Conservation (phyloP, 2,113 vertebrate genomes). For the Dolichallabes microphthalmus region DNA sequence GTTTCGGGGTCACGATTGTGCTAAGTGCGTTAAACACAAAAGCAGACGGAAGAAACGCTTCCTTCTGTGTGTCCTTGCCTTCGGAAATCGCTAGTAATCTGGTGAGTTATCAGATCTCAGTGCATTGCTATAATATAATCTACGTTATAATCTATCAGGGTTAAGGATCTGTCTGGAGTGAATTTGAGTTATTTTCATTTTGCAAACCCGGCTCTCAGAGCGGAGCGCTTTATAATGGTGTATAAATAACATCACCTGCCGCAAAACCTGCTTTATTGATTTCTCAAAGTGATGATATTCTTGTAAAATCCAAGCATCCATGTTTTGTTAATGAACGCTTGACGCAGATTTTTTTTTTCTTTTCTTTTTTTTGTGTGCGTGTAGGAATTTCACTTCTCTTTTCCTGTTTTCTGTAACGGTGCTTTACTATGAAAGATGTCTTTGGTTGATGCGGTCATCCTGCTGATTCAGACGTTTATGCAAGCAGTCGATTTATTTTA, state of each 20-base stretch:
- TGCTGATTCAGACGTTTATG: constrained; percentile 3
- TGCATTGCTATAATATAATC: not conserved
- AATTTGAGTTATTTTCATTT: not conserved
- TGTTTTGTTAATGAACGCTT: not conserved
- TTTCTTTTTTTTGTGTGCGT: not conserved
- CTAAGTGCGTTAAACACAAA: not conserved
- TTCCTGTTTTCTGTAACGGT: not conserved
- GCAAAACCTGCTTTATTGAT: not conserved
- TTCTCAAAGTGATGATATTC: not conserved
- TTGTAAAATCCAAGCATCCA: not conserved
- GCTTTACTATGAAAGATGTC: not conserved
- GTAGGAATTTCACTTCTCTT: constrained; percentile 10
- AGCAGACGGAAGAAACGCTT: not conserved
- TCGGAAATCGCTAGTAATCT: not conserved
- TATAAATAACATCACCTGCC: not conserved
- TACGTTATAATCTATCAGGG: not conserved
- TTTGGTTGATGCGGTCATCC: not conserved
- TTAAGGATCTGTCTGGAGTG: not conserved
- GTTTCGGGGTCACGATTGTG: not conserved
- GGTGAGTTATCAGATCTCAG: not conserved
- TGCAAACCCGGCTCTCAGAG: not conserved
- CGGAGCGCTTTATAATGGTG: not conserved
- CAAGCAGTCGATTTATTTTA: not conserved
- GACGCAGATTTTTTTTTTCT: not conserved
- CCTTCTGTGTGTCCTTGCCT: not conserved